A percentile compares a stretch with the other conserved stretches of the same genome.
phyloP scores from a whole-genome alignment of 2,888 invertebrate species.

The Epicampocera succincta region DNA sequence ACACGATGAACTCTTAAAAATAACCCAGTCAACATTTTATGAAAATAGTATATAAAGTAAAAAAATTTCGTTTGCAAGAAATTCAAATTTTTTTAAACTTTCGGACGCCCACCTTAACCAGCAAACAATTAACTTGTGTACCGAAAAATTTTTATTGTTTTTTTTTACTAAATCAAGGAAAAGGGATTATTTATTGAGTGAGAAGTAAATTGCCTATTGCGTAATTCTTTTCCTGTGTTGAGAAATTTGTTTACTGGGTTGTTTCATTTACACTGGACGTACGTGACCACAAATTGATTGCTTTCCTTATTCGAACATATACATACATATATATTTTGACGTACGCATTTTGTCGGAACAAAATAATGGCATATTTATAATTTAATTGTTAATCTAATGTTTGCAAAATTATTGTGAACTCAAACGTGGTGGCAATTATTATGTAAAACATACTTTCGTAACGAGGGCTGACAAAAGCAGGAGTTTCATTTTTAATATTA shows the following conservation, averaged over 20 bases:
- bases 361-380: slow-evolving; percentile 51
- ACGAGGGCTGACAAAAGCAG: background rate
- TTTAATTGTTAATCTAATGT: slow-evolving; percentile 45
- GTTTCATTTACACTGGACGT: background rate
- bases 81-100: background rate
- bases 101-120: background rate
- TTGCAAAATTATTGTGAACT: slow-evolving; percentile 33
- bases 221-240: too few species aligned
- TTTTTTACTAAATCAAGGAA: too few species aligned
- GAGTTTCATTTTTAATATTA: too few species aligned
- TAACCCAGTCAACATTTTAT: too few species aligned
- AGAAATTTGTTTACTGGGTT: slow-evolving; percentile 3
- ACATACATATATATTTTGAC: too few species aligned
- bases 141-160: background rate
- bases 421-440: slow-evolving; percentile 12
- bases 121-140: background rate
- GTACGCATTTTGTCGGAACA: slow-evolving; percentile 47
- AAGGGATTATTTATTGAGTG: too few species aligned
- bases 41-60: too few species aligned
- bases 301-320: slow-evolving; percentile 57
- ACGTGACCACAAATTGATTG: slow-evolving; percentile 55
- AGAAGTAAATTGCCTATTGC: too few species aligned
- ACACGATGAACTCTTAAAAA: too few species aligned
- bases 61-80: too few species aligned
- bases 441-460: background rate